Evolutionary conservation across 2,888 invertebrate genomes (phyloP), one percentile per base, ranked within the genome.

Genomic region (Drosophila cognata): DNA sequence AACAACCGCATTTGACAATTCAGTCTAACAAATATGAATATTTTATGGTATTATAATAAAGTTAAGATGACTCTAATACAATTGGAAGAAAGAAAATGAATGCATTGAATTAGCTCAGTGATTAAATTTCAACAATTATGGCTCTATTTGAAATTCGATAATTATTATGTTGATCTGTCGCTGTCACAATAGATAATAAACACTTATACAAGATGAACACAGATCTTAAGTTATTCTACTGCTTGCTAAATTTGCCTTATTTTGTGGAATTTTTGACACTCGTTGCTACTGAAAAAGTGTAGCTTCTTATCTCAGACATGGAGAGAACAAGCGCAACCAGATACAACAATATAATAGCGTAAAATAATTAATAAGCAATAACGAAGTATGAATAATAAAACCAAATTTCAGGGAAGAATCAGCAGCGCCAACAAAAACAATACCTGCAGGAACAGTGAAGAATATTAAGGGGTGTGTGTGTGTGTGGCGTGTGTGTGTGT

Each of bases 381-480:
- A 46, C 16, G 21, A 46, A 16, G 16, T 16, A 46, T 46, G 46
- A 46, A 46, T 46, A 46, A 46, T 46, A 46, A 46, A 46, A 46
- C 16, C 46, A 16, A 7, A 7, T 46, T 36, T 21, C 43, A 8
- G 13, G 16, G 21, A 21, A 7, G 46, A 21, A 21, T 4, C 51
- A 60, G 62, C 18, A 58, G 62, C 28, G 21, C 21, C 21, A 59
- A 62, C 58, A 52, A 55, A 59, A 56, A 53, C 69, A 63, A 59
- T 61, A 74, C 53, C 66, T 51, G 59, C 41, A 31, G 13, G 3
- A 21, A 46, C 13, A 46, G 6, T 13, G 21, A 46, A 46, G 43
- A 46, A 46, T 21, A 21, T 21, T 21, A 13, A 13, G 21, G 21
- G 7, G 2, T 16, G 46, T 46, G 7, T 21, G 21, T 13, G 13